Percentiles rank a stretch among this genome's conserved stretches.
phyloP scores from a whole-genome alignment of 2,797 vertebrate species.

The Malacoctenus gilli region DNA sequence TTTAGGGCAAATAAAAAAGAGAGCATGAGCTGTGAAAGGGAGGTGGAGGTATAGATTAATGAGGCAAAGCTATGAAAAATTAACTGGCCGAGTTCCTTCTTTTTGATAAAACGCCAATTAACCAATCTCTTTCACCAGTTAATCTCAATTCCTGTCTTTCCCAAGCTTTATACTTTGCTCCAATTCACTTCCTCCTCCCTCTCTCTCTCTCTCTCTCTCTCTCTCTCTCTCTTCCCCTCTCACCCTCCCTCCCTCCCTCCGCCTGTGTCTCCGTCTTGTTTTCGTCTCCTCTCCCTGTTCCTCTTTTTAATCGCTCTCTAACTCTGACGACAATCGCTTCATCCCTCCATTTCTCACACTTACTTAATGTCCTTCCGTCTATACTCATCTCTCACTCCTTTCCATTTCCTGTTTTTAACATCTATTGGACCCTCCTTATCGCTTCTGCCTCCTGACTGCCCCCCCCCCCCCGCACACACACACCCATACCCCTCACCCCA shows the following conservation, averaged over 20 bases:
- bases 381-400: constrained; percentile 24
- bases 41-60: constrained; percentile 35
- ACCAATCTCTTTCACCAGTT: constrained; percentile 55
- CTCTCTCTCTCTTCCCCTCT: constrained; percentile 18
- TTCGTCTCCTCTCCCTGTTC: constrained; percentile 30
- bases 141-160: constrained; percentile 47
- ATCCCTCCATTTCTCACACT: constrained; percentile 48
- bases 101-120: constrained; percentile 71
- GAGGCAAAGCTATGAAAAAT: constrained; percentile 46
- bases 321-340: constrained; percentile 31
- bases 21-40: neutral
- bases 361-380: constrained; percentile 35
- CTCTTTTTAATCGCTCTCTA: constrained; percentile 49
- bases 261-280: constrained; percentile 2
- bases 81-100: constrained; percentile 41
- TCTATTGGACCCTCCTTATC: constrained; percentile 32
- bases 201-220: constrained; percentile 15
- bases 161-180: constrained; percentile 33
- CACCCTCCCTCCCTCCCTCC: constrained; percentile 1
- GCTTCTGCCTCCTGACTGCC: neutral
- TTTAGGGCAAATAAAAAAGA: constrained; percentile 1
- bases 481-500: neutral
- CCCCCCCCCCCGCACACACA: constrained; percentile 2
- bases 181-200: no score
- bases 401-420: constrained; percentile 1